Evolutionary conservation across 2,888 invertebrate genomes (phyloP).

Genomic region (Seira ritae): DNA sequence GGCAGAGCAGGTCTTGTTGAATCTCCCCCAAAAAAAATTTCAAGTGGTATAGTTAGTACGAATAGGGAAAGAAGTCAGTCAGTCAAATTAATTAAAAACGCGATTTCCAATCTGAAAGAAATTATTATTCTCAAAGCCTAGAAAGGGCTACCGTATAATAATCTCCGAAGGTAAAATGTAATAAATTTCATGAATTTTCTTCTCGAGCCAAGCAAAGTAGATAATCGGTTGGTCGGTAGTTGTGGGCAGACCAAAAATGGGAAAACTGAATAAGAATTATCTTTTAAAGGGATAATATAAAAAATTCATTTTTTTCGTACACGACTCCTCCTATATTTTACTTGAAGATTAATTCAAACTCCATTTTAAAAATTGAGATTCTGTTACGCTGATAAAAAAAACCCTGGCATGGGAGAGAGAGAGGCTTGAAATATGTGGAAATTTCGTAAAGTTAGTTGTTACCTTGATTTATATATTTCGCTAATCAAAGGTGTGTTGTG

Average conservation of each 20-base stretch:
- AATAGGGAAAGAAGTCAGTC: slow-evolving; percentile 45
- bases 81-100: slow-evolving; percentile 59
- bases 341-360: slow-evolving; percentile 35
- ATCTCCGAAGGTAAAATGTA: slow-evolving; percentile 20
- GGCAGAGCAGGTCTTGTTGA: slow-evolving; percentile 51
- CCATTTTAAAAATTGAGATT: no score
- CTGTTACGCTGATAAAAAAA: no score
- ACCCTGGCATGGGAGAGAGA: no score
- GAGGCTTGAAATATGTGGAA: no score
- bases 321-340: slow-evolving; percentile 50
- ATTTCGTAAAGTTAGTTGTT: slow-evolving; percentile 19
- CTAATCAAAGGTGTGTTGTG: slow-evolving; percentile 45
- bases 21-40: slow-evolving; percentile 11
- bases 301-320: slow-evolving; percentile 38
- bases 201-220: no score
- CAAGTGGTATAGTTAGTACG: no score
- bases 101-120: slow-evolving; percentile 53
- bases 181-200: no score
- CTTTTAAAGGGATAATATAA: no score
- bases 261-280: slow-evolving; percentile 51
- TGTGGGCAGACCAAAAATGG: slow-evolving; percentile 56
- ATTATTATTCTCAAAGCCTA: slow-evolving; percentile 52
- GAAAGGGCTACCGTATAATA: slow-evolving; percentile 55
- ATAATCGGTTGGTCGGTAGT: no score
- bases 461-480: slow-evolving; percentile 55